A percentile compares a stretch with the other conserved stretches of the same genome.
phyloP scores from a whole-genome alignment of 2,113 vertebrate species.

The Lepus timidus region DNA sequence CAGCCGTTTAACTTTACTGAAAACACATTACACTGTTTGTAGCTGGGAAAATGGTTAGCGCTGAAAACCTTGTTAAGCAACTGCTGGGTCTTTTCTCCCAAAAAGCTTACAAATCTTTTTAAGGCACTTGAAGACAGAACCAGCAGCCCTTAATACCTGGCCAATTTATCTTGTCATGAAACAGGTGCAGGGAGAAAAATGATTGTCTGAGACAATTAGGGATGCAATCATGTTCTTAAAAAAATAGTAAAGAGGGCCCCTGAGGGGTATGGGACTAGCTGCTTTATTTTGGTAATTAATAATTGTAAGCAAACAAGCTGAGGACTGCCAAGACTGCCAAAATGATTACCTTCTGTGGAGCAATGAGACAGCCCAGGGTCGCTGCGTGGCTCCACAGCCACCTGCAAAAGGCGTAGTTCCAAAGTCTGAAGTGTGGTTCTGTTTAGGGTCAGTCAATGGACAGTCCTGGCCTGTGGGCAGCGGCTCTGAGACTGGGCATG shows the following conservation, averaged over 20 bases:
- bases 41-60: conserved; percentile 17
- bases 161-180: conserved; percentile 69
- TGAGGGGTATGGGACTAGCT: conserved; percentile 25
- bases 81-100: background rate
- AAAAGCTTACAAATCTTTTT: background rate
- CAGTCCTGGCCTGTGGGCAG: too few species aligned
- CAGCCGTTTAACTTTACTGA: background rate
- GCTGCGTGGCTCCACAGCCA: background rate
- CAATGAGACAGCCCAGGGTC: background rate
- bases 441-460: background rate
- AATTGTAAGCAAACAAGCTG: conserved; percentile 59
- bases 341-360: conserved; percentile 66
- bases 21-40: background rate
- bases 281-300: conserved; percentile 69
- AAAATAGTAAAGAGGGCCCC: conserved; percentile 32
- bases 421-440: background rate
- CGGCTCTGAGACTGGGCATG: background rate
- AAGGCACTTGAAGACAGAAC: background rate
- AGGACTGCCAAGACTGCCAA: conserved; percentile 64
- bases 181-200: conserved; percentile 43
- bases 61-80: conserved; percentile 40
- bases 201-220: conserved; percentile 70
- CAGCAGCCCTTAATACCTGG: conserved; percentile 9
- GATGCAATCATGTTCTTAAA: conserved; percentile 48
- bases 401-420: conserved; percentile 16